A percentile compares a stretch with the other conserved stretches of the same genome.
phyloP scores from a whole-genome alignment of 2,797 vertebrate species.

The Takifugu ocellatus region DNA sequence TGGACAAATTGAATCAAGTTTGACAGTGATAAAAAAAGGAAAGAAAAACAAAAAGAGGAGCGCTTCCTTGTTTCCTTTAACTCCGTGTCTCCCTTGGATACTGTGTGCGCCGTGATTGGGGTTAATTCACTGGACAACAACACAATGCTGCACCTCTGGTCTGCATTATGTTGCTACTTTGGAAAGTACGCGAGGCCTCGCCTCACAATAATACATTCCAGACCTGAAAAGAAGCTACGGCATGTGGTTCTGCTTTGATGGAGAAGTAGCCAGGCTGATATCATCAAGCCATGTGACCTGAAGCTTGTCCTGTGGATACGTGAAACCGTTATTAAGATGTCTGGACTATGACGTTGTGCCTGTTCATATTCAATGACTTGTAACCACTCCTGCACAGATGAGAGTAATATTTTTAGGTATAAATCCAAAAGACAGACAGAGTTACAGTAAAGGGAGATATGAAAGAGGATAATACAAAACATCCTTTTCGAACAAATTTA shows the following conservation, averaged over 20 bases:
- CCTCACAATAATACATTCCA: slow-evolving; percentile 70
- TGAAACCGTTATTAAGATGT: slow-evolving; percentile 44
- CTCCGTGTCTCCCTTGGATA: slow-evolving; percentile 26
- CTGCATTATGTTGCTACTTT: slow-evolving; percentile 61
- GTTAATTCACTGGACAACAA: slow-evolving; percentile 69
- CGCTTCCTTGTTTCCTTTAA: slow-evolving; percentile 6
- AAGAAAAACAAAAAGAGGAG: background rate
- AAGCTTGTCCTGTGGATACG: slow-evolving; percentile 40
- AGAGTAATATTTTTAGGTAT: background rate
- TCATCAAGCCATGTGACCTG: slow-evolving; percentile 49
- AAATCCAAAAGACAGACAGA: background rate
- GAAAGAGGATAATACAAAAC: too few relatives aligned
- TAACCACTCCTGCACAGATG: background rate
- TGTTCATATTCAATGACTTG: background rate
- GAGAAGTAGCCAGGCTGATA: slow-evolving; percentile 43
- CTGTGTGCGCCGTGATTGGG: slow-evolving; percentile 62
- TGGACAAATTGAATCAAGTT: slow-evolving; percentile 3
- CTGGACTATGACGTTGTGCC: slow-evolving; percentile 8
- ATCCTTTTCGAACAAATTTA: too few relatives aligned
- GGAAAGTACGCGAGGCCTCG: slow-evolving; percentile 42
- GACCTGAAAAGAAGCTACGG: slow-evolving; percentile 51
- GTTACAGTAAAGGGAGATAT: too few relatives aligned
- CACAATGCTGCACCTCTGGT: slow-evolving; percentile 67
- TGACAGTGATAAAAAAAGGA: background rate
- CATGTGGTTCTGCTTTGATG: slow-evolving; percentile 64